Base-by-base conservation (phyloP, 2,888 invertebrate species). In the Xestia rhomboidea region DNA sequence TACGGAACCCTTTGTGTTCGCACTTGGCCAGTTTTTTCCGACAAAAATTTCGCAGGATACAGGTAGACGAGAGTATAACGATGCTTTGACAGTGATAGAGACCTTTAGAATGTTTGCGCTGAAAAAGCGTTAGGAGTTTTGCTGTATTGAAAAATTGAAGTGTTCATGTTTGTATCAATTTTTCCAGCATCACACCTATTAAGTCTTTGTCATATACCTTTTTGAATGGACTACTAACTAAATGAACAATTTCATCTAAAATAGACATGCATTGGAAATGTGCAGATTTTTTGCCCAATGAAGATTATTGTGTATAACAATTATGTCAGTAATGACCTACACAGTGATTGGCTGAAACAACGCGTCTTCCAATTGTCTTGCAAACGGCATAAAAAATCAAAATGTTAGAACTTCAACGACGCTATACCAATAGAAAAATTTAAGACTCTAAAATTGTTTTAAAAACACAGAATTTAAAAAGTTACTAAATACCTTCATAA, bases 21-120 rank as follows among this genome's bases (percentile, higher is more conserved):
- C 41, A 18, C 8, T 41, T 64, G 41, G 8, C 41, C 8, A n/a
- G n/a, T 41, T 77, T 72, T 85, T 77, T n/a, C 68, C 38, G 57
- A 41, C n/a, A 54, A n/a, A n/a, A 67, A 60, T 70, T 62, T 75
- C n/a, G 2, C 51, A 38, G 49, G 62, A 51, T 51, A 18, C 82
- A 54, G 49, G 62, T 72, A 78, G 34, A 67, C 27, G 54, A 34
- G 41, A 63, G 49, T 67, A 73, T 49, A 76, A 44, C 51, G 30
- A 63, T 6, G 70, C 64, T 77, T 77, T 77, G 64, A 71, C 30
- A 62, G n/a, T 63, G 68, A 77, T 34, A 66, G 57, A 68, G 51
- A 73, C 10, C 24, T 80, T 69, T 27, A 38, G 27, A 63, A 41
- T 41, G 49, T 60, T 57, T 18, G 10, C 1, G 8, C 30, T 73